A percentile compares a stretch with the other conserved stretches of the same genome.
Evolutionary conservation across 1,140 invertebrate species (phyloP).

Genomic region (Ceratina australensis): DNA sequence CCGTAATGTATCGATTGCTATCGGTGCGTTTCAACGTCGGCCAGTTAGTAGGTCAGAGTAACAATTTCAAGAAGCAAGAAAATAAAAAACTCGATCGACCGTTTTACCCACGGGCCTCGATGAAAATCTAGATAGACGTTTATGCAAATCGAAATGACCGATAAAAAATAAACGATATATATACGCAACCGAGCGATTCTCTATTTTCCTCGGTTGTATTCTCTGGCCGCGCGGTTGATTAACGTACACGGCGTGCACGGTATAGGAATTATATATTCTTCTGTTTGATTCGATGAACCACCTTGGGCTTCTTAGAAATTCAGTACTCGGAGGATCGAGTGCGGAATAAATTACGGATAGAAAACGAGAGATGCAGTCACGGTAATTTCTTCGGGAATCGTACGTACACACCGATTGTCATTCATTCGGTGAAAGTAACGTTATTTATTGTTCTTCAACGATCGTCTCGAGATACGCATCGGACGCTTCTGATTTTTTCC

Average conservation of each 20-base stretch:
- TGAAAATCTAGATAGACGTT: too few relatives aligned
- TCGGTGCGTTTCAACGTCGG: too few relatives aligned
- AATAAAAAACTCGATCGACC: too few relatives aligned
- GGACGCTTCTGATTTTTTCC: constrained; percentile 44
- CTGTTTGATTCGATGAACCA: neutral
- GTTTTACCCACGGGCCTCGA: too few relatives aligned
- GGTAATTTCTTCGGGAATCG: constrained; percentile 35
- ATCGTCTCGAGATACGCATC: constrained; percentile 38
- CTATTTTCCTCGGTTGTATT: too few relatives aligned
- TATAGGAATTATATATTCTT: constrained; percentile 16
- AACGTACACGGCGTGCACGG: constrained; percentile 8
- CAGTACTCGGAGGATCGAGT: constrained; percentile 16
- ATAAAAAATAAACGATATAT: too few relatives aligned
- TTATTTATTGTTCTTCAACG: constrained; percentile 55
- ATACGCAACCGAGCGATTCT: too few relatives aligned
- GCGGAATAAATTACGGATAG: constrained; percentile 29
- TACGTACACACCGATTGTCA: constrained; percentile 39
- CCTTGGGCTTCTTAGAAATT: constrained; percentile 38
- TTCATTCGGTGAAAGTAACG: constrained; percentile 57
- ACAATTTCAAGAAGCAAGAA: too few relatives aligned
- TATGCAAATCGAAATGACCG: too few relatives aligned
- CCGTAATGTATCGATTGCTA: too few relatives aligned
- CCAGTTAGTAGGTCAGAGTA: too few relatives aligned
- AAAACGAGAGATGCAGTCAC: constrained; percentile 11
- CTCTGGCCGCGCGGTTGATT: constrained; percentile 20